phyloP scores from a whole-genome alignment of 2,797 vertebrate species.

The Sarcoramphus papa region DNA sequence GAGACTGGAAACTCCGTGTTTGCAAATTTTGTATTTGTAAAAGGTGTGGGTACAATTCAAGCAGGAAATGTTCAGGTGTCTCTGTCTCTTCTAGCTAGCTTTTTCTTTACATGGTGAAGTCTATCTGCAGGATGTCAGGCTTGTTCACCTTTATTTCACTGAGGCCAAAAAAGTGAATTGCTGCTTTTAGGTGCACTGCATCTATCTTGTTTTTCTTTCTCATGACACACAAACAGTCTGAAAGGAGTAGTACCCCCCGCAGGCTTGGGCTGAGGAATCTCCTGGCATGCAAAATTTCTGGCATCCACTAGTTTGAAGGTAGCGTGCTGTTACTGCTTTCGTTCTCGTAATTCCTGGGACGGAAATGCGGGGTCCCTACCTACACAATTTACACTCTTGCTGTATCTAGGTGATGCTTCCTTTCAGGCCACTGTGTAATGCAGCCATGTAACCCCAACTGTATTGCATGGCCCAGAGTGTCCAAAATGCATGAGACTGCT shows the following conservation, averaged over 20 bases:
- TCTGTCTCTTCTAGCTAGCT: background rate
- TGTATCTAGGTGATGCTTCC: background rate
- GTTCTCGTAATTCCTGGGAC: background rate
- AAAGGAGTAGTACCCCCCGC: background rate
- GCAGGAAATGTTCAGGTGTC: background rate
- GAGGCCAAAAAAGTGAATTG: background rate
- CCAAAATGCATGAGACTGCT: background rate
- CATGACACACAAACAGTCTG: background rate
- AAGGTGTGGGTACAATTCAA: background rate
- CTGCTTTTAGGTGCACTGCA: background rate
- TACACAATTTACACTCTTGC: background rate
- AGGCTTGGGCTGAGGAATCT: background rate
- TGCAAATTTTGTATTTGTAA: background rate
- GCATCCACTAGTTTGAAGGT: background rate
- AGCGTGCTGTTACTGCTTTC: background rate
- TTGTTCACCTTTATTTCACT: background rate
- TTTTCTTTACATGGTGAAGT: background rate
- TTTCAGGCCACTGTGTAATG: background rate
- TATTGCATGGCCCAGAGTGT: background rate
- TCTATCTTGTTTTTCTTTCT: background rate
- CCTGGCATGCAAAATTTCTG: background rate
- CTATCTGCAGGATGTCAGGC: background rate
- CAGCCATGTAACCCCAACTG: background rate
- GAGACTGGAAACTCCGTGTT: background rate
- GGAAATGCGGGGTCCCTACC: background rate